Percentiles rank a stretch among this genome's conserved stretches.
phyloP scores from a whole-genome alignment of 2,888 invertebrate genomes.

The Suillia variegata region DNA sequence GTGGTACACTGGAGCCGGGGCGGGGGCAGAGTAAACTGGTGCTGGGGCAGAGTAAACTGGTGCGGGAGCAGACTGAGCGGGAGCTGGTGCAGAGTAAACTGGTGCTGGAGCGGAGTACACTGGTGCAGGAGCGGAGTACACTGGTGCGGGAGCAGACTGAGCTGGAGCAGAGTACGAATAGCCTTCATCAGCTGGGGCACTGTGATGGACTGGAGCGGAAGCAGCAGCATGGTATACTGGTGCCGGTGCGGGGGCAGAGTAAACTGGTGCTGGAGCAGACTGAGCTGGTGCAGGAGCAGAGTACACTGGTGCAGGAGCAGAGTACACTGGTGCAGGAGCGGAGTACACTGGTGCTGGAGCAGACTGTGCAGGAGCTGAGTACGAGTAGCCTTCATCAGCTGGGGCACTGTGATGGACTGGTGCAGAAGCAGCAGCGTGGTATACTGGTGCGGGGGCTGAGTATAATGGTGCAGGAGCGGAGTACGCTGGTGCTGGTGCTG shows the following conservation, averaged over 20 bases:
- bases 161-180: constrained; percentile 3
- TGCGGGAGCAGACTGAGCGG: constrained; percentile 3
- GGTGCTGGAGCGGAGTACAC: constrained; percentile 6
- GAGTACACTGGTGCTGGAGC: background rate
- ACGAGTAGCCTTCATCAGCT: too few species aligned
- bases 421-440: too few species aligned
- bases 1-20: constrained; percentile 7
- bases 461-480: too few species aligned
- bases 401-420: too few species aligned
- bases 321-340: background rate
- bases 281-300: background rate
- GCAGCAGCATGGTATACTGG: background rate
- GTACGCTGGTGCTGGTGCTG: constrained; percentile 6
- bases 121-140: constrained; percentile 1
- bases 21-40: constrained; percentile 1
- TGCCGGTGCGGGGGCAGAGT: constrained; percentile 2
- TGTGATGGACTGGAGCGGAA: background rate
- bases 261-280: background rate
- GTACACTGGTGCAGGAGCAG: background rate
- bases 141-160: background rate
- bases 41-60: background rate
- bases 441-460: too few species aligned
- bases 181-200: constrained; percentile 3
- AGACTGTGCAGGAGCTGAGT: background rate
- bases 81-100: constrained; percentile 10